phyloP scores from a whole-genome alignment of 2,797 vertebrate genomes.

The Anolis apletophallus region DNA sequence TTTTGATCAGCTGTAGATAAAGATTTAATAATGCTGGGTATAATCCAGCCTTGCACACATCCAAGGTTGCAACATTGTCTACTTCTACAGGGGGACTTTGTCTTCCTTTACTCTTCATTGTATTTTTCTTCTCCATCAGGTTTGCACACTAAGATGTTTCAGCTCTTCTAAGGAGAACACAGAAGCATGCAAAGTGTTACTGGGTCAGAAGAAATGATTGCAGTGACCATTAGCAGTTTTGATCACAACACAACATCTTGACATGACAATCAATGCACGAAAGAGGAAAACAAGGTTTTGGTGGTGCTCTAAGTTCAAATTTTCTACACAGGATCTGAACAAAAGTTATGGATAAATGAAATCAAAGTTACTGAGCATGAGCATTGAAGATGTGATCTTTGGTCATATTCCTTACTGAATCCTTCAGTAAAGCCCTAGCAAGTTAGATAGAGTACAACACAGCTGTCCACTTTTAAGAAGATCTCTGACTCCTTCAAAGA shows the following conservation, averaged over 20 bases:
- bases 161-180: neutral
- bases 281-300: neutral
- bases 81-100: neutral
- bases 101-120: neutral
- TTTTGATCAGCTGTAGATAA: neutral
- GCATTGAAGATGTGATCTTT: neutral
- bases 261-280: neutral
- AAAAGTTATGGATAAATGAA: too few species aligned
- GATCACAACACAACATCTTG: neutral
- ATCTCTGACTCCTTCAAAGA: neutral
- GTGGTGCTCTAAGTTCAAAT: neutral
- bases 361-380: too few species aligned
- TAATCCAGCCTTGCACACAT: neutral
- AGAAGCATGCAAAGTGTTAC: neutral
- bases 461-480: neutral
- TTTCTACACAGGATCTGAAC: neutral
- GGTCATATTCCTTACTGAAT: neutral
- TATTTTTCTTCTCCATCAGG: neutral
- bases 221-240: neutral
- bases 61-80: neutral
- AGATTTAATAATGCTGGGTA: neutral
- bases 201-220: neutral
- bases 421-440: slow-evolving; percentile 11
- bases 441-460: slow-evolving; percentile 11
- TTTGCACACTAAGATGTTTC: neutral